Conservation (phyloP, 2,113 vertebrate species). For the Bufo gargarizans region DNA sequence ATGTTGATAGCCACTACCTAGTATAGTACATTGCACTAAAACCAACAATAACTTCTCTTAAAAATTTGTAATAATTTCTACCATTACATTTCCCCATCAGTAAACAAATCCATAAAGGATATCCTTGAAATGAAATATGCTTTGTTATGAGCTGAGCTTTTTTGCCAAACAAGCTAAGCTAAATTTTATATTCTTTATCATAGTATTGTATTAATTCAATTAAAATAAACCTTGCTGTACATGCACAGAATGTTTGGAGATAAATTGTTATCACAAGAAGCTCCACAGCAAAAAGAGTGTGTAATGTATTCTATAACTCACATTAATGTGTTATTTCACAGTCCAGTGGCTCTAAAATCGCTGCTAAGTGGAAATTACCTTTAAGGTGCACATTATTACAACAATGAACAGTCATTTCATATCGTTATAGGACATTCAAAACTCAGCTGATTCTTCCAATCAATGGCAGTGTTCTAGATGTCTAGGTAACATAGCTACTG, state of each 20-base stretch:
- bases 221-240: conserved; percentile 5
- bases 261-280: conserved; percentile 45
- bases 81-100: neutral
- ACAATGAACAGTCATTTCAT: conserved; percentile 20
- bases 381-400: conserved; percentile 28
- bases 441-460: neutral
- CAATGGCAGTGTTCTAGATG: neutral
- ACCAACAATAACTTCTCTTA: neutral
- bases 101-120: neutral
- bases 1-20: neutral
- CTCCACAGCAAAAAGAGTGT: conserved; percentile 28
- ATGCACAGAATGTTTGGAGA: neutral
- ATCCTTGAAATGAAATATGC: neutral
- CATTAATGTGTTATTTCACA: conserved; percentile 45
- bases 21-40: neutral
- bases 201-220: conserved; percentile 9
- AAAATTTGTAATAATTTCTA: neutral
- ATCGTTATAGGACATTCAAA: conserved; percentile 11
- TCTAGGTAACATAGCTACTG: neutral
- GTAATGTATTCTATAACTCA: conserved; percentile 32
- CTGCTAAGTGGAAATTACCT: conserved; percentile 31
- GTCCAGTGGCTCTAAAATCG: conserved; percentile 23
- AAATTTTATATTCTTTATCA: neutral
- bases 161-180: neutral
- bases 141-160: neutral